Percentiles rank a stretch among this genome's conserved stretches.
phyloP scores from a whole-genome alignment of 2,888 invertebrate genomes.

The Crematogaster levior region DNA sequence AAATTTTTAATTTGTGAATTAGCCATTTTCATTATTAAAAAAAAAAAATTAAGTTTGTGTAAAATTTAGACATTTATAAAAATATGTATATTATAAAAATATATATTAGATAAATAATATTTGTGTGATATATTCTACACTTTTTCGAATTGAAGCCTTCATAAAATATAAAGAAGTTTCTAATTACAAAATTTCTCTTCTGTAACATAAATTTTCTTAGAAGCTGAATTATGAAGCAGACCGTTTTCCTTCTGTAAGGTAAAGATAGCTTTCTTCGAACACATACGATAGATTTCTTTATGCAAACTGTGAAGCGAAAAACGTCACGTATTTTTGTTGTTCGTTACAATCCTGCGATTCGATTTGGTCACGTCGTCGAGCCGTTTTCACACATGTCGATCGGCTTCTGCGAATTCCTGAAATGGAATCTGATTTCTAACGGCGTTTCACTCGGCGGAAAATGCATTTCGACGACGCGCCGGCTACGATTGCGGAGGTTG shows the following conservation, averaged over 20 bases:
- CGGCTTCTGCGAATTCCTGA: constrained; percentile 65
- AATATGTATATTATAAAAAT: not conserved
- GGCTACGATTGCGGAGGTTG: constrained; percentile 39
- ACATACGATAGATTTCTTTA: not conserved
- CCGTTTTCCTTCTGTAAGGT: not conserved
- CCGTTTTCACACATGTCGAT: constrained; percentile 11
- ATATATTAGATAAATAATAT: not conserved
- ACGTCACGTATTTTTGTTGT: not conserved
- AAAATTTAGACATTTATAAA: not conserved
- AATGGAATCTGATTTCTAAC: constrained; percentile 82
- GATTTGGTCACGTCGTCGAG: constrained; percentile 28
- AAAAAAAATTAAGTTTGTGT: not conserved
- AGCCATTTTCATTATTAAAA: not conserved
- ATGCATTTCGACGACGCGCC: constrained; percentile 62
- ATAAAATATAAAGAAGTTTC: not conserved
- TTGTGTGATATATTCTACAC: not conserved
- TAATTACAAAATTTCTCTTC: not conserved
- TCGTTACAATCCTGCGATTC: not conserved
- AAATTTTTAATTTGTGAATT: not conserved
- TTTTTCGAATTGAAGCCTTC: not conserved
- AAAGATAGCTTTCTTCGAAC: constrained; percentile 19
- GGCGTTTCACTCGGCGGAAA: constrained; percentile 74
- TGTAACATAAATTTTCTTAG: constrained; percentile 10
- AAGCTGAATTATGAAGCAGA: not conserved
- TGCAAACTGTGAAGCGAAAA: not conserved